Evolutionary conservation across 1,140 invertebrate genomes (phyloP), one percentile per base, ranked within the genome.

Genomic region (Brachionus plicatilis): DNA sequence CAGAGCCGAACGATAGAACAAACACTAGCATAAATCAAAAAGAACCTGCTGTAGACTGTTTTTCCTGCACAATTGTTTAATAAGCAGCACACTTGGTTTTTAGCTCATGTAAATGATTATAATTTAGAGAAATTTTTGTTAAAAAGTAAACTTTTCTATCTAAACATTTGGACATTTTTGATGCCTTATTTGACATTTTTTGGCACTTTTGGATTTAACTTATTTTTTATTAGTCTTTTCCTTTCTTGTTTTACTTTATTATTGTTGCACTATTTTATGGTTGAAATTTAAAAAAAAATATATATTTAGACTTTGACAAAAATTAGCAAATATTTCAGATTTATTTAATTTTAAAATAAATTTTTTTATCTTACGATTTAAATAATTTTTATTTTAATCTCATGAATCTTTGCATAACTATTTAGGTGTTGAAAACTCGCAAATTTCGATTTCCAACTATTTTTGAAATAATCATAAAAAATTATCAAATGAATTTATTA

Each of bases 51-150:
- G 72, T 76, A 3, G 72, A 76, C 27, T 76, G 72, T 29, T 76
- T 76, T 27, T 76, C 72, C 14, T 76, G 72, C 72, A 76, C 43
- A 27, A 76, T 76, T 76, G 41, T 76, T 27, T 76, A 53, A 76
- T 37, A 76, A 29, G 3, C 29, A 50, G 43, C 12, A 72, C 33
- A 20, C 12, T 72, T 7, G 1, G 9, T 20, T 20, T 20, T 43
- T 43, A 43, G 8, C n/a, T 72, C 17, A 72, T 72, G 68, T 72
- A 72, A 72, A 72, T 72, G 37, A 72, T 72, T 41, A 12, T 43
- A 60, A 60, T 60, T 60, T 60, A 60, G 53, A 60, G 53, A 60
- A 60, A 60, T 60, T 60, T 60, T 60, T 60, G 53, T 60, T 60
- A 60, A 60, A 60, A 60, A 56, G 53, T 56, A 20, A 20, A 60